Evolutionary conservation across 92 coral and sea anemone species (phyloP), one percentile per base, ranked within the genome.

Genomic region (Phenganax stokvisi): DNA sequence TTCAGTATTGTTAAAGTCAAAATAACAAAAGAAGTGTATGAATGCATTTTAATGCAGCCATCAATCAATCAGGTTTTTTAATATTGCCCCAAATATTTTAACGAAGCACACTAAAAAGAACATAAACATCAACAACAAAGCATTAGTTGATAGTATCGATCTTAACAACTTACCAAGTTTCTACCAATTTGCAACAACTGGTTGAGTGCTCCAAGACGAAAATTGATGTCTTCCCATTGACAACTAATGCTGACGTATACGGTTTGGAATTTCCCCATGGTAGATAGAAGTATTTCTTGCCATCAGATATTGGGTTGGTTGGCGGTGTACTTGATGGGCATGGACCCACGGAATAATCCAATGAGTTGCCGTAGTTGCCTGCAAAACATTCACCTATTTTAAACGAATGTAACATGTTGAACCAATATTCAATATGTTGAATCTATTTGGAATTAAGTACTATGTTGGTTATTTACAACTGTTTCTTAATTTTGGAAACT

Each of bases 231-330:
- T 30, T 92, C 97, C 97, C 97, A 92, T 72, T 81, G 88, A 66
- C 93, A 89, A 74, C 90, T 92, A 57, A 92, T 96, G 63, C 94
- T 89, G 52, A 92, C 96, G 20, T 89, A 87, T 89, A 87, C 0
- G 97, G 97, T 77, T 92, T 92, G 60, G 91, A 96, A 37, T 85
- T 89, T n/a, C 89, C 94, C 97, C 97, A 92, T 31, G 97, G 97
- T 25, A 92, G 89, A 84, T 89, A 92, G 84, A 89, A 86, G 68
- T 92, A 92, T 72, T 87, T 85, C 29, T 86, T 84, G 5, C 97
- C 97, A 56, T 92, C 97, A 54, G 65, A 92, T 74, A 92, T 91
- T 8, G 97, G 89, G 73, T 92, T 92, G 20, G 86, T 88, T 17
- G 97, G 92, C 51, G 97, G 91, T 16, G 97, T 92, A 88, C 88